Base-by-base conservation (phyloP, 2,888 invertebrate species). In the Philhelius pedissequus region DNA sequence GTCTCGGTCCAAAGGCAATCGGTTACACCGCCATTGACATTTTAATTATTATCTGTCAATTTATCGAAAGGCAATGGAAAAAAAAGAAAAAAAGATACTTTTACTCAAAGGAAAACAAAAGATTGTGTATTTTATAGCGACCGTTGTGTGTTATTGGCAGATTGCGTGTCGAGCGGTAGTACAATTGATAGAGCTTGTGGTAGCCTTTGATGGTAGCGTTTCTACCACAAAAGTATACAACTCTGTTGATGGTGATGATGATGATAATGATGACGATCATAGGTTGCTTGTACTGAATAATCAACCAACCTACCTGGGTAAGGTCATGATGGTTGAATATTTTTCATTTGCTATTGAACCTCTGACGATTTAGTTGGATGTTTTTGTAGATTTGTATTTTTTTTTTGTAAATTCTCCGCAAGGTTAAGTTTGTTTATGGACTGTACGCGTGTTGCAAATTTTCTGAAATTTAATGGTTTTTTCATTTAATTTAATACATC, bases 41-140 rank as follows among this genome's bases (percentile, higher is more conserved):
- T 84, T 84, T 84, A 84, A 84, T 84, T 79, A 84, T 80, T 68
- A 62, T 80, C 84, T 76, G 79, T 84, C 84, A 80, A 80, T 64
- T 76, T 79, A 76, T 76, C 62, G 48, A 69, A 56, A 58, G 27
- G 22, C 35, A 9, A 22, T 48, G 22, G 18, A 52, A 13, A 35
- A n/a, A 4, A 1, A 35, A 32, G 11, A 7, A 15, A 48, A 38
- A 9, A 64, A 30, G 32, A 30, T 35, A 32, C 1, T 25, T n/a
- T 15, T 64, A 58, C n/a, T 50, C 58, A 73, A 73, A 56, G 54
- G 30, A 74, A 74, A 38, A 76, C 60, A 69, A 74, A 83, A 75
- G 74, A 74, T 74, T 76, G 60, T 43, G 66, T 66, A 58, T 58
- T 76, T 78, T 64, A 74, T 74, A 56, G 54, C 38, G 38, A 27